phyloP scores from a whole-genome alignment of 2,113 vertebrate genomes.

The Aplodontia rufa region DNA sequence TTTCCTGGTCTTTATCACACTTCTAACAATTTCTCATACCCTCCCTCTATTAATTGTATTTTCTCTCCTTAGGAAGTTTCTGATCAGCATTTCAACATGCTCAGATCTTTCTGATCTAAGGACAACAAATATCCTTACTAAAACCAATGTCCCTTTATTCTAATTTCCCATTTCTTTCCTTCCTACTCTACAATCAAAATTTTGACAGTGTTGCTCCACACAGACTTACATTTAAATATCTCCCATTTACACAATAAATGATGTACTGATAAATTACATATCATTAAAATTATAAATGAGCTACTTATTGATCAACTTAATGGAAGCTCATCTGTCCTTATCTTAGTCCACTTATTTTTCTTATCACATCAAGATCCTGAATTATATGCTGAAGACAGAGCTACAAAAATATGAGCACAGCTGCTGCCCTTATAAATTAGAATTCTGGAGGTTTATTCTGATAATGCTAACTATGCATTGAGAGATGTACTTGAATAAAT shows the following conservation, averaged over 20 bases:
- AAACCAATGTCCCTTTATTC: neutral
- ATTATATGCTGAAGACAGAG: neutral
- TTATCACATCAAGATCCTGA: neutral
- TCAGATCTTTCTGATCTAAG: neutral
- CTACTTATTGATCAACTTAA: neutral
- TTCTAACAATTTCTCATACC: neutral
- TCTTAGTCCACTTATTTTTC: neutral
- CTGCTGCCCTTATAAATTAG: neutral
- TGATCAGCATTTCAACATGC: neutral
- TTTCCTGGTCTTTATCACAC: neutral
- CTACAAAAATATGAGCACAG: neutral
- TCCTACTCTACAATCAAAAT: neutral
- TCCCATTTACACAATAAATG: constrained; percentile 6
- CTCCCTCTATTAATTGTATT: neutral
- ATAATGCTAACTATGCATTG: neutral
- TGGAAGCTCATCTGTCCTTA: neutral
- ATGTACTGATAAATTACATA: neutral
- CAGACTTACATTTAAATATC: neutral
- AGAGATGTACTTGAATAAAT: neutral
- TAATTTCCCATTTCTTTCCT: neutral
- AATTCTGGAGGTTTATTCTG: neutral
- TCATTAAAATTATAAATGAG: neutral
- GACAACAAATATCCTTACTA: neutral
- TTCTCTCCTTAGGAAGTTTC: neutral
- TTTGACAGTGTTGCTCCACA: neutral